These are phyloP conservation scores for Peromyscus nudipes DNA, from an alignment of 2,797 vertebrate genomes.

Conservation along the genomic window DNA sequence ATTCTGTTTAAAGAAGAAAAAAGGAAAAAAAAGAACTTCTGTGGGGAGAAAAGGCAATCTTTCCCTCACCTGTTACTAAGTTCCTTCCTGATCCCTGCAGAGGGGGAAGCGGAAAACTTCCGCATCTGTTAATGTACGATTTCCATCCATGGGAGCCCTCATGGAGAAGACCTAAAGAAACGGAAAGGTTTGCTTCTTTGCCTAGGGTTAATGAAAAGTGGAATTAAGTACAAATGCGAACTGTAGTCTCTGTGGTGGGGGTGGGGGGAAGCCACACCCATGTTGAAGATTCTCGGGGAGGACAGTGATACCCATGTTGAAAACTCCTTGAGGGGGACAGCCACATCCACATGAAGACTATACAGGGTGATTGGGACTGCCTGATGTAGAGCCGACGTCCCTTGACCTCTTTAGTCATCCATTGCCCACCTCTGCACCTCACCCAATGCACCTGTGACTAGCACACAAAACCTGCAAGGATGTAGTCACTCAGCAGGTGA, in stretches of 20 bases:
- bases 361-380: neutral
- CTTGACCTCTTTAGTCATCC: neutral
- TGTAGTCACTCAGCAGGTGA: neutral
- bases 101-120: neutral
- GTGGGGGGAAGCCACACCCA: neutral
- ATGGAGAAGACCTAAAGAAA: neutral
- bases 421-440: neutral
- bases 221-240: neutral
- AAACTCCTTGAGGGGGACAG: neutral
- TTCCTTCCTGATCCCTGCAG: neutral
- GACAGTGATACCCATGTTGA: neutral
- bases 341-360: neutral
- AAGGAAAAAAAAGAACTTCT: neutral
- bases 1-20: neutral
- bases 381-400: too few species aligned
- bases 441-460: neutral
- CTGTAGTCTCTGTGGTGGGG: neutral
- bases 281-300: conserved; percentile 63
- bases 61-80: neutral
- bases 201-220: neutral
- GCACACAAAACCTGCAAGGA: neutral
- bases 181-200: neutral
- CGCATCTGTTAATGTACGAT: neutral
- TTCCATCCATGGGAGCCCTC: too few species aligned
- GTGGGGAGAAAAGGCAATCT: neutral